Percentiles rank a stretch among this genome's conserved stretches.
phyloP scores from a whole-genome alignment of 2,113 vertebrate genomes.

The Brachyhypopomus gauderio region DNA sequence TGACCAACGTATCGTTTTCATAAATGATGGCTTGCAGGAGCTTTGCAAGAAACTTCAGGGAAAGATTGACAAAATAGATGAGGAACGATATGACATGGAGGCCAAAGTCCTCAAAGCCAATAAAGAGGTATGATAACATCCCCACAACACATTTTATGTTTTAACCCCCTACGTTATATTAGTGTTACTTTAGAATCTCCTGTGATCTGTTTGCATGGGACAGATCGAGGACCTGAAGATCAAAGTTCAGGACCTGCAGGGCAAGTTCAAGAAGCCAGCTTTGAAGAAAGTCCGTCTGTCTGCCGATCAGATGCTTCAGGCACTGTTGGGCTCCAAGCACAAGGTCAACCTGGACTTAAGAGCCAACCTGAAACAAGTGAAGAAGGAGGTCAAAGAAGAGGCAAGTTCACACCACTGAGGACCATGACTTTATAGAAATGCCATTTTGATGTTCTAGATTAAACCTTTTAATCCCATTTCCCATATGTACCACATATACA shows the following conservation, averaged over 20 bases:
- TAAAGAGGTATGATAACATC: conserved; percentile 83
- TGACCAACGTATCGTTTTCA: not conserved
- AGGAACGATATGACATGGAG: conserved; percentile 90
- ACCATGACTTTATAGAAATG: not conserved
- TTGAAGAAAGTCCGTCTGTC: conserved; percentile 84
- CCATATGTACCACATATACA: too few relatives aligned
- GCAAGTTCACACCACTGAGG: conserved; percentile 56
- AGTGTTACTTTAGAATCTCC: not conserved
- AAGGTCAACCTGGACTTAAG: conserved; percentile 87
- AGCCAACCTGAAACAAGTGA: conserved; percentile 87
- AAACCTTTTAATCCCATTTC: not conserved
- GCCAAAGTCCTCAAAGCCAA: conserved; percentile 80
- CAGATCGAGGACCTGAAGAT: conserved; percentile 85
- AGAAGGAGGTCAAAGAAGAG: conserved; percentile 87
- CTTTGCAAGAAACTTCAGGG: conserved; percentile 86
- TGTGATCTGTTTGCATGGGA: not conserved
- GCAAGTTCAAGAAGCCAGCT: conserved; percentile 85
- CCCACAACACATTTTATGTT: too few relatives aligned
- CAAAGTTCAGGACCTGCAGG: conserved; percentile 82
- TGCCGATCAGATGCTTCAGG: conserved; percentile 83
- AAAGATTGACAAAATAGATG: conserved; percentile 86
- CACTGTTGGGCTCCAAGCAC: conserved; percentile 77
- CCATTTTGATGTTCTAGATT: not conserved
- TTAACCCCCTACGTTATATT: not conserved
- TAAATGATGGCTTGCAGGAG: conserved; percentile 71